Percentiles rank a stretch among this genome's conserved stretches.
These are phyloP conservation scores for Anoplophora glabripennis DNA, from an alignment of 1,140 invertebrate genomes.

Conservation along the genomic window DNA sequence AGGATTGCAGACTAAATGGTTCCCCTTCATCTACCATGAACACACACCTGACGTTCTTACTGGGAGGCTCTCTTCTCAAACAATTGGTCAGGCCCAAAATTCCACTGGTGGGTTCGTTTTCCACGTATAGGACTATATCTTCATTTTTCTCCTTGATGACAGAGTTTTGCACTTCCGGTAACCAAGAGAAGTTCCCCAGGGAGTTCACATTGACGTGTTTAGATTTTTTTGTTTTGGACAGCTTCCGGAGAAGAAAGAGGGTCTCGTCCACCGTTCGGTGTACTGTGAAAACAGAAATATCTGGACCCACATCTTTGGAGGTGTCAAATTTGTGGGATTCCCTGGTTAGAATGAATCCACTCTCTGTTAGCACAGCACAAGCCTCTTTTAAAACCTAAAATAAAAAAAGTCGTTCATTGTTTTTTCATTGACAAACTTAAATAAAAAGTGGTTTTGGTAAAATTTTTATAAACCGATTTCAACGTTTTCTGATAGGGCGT, in stretches of 20 bases:
- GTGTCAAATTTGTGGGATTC: constrained; percentile 45
- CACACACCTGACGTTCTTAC: constrained; percentile 55
- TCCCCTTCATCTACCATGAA: constrained; percentile 62
- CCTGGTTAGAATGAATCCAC: constrained; percentile 53
- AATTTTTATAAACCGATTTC: too few species aligned
- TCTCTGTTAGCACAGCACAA: constrained; percentile 46
- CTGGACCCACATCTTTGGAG: constrained; percentile 15
- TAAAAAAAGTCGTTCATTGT: too few species aligned
- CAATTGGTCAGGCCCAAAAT: constrained; percentile 82
- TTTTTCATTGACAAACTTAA: too few species aligned
- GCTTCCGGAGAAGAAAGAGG: constrained; percentile 44
- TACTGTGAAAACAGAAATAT: constrained; percentile 48
- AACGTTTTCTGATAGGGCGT: too few species aligned
- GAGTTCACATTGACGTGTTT: constrained; percentile 9
- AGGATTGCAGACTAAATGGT: constrained; percentile 61
- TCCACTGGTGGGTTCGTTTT: constrained; percentile 62
- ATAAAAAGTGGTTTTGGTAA: too few species aligned
- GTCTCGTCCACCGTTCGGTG: constrained; percentile 50
- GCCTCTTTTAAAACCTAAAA: constrained; percentile 49
- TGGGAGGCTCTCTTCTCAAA: constrained; percentile 62
- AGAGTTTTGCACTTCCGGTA: constrained; percentile 54
- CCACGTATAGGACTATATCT: constrained; percentile 57
- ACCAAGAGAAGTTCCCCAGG: constrained; percentile 51
- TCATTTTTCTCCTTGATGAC: constrained; percentile 51
- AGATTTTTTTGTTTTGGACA: constrained; percentile 9